phyloP scores from a whole-genome alignment of 2,888 invertebrate species.

The Lymantria monacha region DNA sequence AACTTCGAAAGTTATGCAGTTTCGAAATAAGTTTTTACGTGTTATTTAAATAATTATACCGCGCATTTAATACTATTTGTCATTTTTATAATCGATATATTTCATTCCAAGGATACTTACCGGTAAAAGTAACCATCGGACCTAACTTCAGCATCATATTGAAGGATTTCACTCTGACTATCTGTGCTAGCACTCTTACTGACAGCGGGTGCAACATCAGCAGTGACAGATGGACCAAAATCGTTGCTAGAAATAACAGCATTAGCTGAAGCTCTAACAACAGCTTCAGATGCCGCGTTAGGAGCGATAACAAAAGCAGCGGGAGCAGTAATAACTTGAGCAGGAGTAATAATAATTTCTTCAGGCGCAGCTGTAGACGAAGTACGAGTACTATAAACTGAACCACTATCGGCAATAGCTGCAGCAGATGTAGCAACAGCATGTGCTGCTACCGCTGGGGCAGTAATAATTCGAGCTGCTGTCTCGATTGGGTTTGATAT shows the following conservation, averaged over 20 bases:
- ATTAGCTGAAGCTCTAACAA: background rate
- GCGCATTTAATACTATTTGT: no score
- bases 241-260: background rate
- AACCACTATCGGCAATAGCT: no score
- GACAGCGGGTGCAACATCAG: background rate
- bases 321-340: background rate
- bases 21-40: no score
- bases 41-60: no score
- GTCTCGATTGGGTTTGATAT: background rate
- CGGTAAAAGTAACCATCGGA: constrained; percentile 38
- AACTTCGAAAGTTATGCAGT: no score
- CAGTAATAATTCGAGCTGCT: background rate
- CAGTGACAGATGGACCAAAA: background rate
- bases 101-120: constrained; percentile 28
- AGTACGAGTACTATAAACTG: no score
- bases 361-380: background rate
- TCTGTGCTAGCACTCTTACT: constrained; percentile 7
- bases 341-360: background rate
- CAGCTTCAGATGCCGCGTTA: background rate
- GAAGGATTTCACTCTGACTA: constrained; percentile 26
- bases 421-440: background rate
- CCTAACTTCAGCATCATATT: constrained; percentile 34
- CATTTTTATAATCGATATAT: background rate
- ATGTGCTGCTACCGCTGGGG: constrained; percentile 12
- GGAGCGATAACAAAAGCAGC: background rate